phyloP scores from a whole-genome alignment of 2,888 invertebrate species.

The Pediacus dermestoides region DNA sequence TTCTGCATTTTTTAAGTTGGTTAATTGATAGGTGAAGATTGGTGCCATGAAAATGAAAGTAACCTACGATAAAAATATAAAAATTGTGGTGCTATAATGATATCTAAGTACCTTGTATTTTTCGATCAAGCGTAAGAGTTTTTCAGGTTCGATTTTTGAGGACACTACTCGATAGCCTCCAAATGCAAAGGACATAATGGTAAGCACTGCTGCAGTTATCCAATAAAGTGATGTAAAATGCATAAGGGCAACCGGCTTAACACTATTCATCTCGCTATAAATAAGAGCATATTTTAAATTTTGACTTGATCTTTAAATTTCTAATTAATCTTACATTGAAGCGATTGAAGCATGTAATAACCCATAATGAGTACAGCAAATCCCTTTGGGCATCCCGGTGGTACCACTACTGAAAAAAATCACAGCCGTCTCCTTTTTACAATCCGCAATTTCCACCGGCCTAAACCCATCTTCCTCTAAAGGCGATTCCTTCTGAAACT shows the following conservation, averaged over 20 bases:
- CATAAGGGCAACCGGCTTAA: slow-evolving; percentile 10
- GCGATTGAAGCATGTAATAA: slow-evolving; percentile 15
- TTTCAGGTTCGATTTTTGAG: slow-evolving; percentile 26
- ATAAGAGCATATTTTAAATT: too few relatives aligned
- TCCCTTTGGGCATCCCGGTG: slow-evolving; percentile 39
- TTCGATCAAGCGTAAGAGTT: slow-evolving; percentile 24
- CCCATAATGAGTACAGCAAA: slow-evolving; percentile 33
- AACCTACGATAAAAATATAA: slow-evolving; percentile 6
- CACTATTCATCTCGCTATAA: background rate
- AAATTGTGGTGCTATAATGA: too few relatives aligned
- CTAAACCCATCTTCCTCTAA: slow-evolving; percentile 25
- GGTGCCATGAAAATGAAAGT: slow-evolving; percentile 21
- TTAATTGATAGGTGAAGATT: slow-evolving; percentile 25
- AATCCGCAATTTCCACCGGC: slow-evolving; percentile 22
- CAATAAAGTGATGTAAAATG: slow-evolving; percentile 36
- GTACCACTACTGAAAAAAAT: slow-evolving; percentile 43
- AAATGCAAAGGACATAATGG: slow-evolving; percentile 21
- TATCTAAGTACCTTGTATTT: too few relatives aligned
- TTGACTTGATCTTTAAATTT: too few relatives aligned
- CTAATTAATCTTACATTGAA: slow-evolving; percentile 17
- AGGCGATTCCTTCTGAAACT: slow-evolving; percentile 7
- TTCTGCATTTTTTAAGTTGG: slow-evolving; percentile 17
- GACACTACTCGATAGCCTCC: slow-evolving; percentile 29
- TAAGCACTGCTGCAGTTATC: slow-evolving; percentile 31
- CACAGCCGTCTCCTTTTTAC: slow-evolving; percentile 29